These are phyloP conservation scores for Aleiodes sp. DNA, from an alignment of 1,140 invertebrate genomes.

Conservation along the genomic window DNA sequence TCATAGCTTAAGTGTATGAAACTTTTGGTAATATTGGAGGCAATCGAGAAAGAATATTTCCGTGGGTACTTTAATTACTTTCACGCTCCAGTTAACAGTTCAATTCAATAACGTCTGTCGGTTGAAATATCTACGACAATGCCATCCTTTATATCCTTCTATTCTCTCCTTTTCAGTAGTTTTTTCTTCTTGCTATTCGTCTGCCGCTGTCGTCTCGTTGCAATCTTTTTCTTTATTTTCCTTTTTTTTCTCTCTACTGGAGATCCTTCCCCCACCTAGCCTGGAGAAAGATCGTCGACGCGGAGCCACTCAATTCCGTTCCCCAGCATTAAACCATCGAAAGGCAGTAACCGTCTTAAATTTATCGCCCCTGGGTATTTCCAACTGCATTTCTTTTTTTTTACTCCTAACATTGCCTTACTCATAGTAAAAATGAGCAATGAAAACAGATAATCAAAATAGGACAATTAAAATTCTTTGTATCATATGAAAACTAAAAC, in stretches of 20 bases:
- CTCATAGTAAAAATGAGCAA: neutral
- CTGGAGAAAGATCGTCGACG: conserved; percentile 45
- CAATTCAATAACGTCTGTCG: conserved; percentile 29
- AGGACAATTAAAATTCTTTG: neutral
- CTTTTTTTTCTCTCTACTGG: neutral
- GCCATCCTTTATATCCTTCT: conserved; percentile 5
- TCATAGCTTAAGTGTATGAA: too few species aligned
- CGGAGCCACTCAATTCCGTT: conserved; percentile 56
- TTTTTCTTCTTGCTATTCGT: conserved; percentile 16
- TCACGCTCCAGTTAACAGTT: conserved; percentile 24
- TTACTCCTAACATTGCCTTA: neutral
- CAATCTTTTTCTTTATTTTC: conserved; percentile 21
- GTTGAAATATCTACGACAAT: conserved; percentile 23
- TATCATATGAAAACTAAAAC: neutral
- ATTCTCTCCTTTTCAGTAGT: neutral
- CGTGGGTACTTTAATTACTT: conserved; percentile 16
- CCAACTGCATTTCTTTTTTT: neutral
- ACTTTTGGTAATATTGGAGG: neutral
- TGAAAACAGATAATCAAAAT: conserved; percentile 58
- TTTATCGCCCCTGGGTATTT: conserved; percentile 55
- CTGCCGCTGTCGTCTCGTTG: conserved; percentile 18
- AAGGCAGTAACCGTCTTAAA: conserved; percentile 62
- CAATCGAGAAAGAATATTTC: neutral
- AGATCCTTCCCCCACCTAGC: neutral
- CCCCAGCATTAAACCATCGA: conserved; percentile 58